These are phyloP conservation scores for Drosophila virilis DNA, from an alignment of 1,140 invertebrate species.

Conservation along the genomic window DNA sequence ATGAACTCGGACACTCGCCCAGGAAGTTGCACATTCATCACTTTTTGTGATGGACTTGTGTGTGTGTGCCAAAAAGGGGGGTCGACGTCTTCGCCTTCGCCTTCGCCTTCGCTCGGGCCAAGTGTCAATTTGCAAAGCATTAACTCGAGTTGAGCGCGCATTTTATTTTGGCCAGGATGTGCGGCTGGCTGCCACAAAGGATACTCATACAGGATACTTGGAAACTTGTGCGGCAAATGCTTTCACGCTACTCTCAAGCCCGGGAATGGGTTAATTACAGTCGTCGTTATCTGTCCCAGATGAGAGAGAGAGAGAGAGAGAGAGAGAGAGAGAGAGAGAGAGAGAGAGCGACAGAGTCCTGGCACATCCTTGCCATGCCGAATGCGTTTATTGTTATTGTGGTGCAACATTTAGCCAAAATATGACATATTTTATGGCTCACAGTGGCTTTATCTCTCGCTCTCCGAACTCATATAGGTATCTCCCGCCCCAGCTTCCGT, in stretches of 20 bases:
- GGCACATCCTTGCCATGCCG: conserved; percentile 26
- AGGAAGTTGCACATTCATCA: conserved; percentile 83
- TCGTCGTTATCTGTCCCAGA: conserved; percentile 41
- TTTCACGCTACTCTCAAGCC: conserved; percentile 49
- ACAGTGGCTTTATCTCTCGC: conserved; percentile 48
- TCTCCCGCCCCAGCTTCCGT: not conserved
- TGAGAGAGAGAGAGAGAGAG: conserved; percentile 30
- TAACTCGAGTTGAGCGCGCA: conserved; percentile 42
- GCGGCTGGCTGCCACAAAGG: not conserved
- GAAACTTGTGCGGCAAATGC: conserved; percentile 53
- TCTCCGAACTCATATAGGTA: not conserved
- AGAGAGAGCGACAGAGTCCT: no score
- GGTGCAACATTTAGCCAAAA: conserved; percentile 53
- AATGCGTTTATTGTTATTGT: conserved; percentile 74
- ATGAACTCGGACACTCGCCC: conserved; percentile 36
- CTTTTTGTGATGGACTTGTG: conserved; percentile 67
- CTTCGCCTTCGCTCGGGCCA: conserved; percentile 29
- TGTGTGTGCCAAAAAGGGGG: not conserved
- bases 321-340: no score
- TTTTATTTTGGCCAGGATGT: conserved; percentile 6
- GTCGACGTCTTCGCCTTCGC: no score
- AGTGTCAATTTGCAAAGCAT: conserved; percentile 80
- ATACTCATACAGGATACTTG: not conserved
- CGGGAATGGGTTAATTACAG: conserved; percentile 62
- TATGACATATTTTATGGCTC: conserved; percentile 80